These are phyloP conservation scores for Casuarius casuarius DNA, from an alignment of 2,113 vertebrate genomes.

Conservation along the genomic window DNA sequence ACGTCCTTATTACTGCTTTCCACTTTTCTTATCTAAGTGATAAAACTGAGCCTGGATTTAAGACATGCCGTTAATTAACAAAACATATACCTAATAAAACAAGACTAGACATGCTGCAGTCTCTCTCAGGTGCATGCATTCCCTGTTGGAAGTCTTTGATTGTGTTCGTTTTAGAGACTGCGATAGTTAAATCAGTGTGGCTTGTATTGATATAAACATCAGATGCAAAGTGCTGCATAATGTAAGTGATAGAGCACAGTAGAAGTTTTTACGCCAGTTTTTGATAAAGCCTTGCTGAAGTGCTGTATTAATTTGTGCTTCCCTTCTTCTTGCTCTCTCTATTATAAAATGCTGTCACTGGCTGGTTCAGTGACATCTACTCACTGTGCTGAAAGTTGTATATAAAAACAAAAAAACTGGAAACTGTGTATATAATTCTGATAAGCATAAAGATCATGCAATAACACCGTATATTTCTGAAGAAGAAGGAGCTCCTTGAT, in stretches of 20 bases:
- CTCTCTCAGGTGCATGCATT: not conserved
- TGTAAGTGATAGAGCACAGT: not conserved
- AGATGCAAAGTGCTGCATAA: not conserved
- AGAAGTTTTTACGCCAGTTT: not conserved
- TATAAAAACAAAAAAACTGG: not conserved
- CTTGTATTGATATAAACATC: not conserved
- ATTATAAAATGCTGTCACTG: not conserved
- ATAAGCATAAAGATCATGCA: not conserved
- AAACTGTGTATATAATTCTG: not conserved
- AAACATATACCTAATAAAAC: not conserved
- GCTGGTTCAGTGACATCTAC: not conserved
- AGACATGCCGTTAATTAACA: not conserved
- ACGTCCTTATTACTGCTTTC: not conserved
- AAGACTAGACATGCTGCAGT: not conserved
- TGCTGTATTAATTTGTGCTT: not conserved
- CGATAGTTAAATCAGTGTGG: not conserved
- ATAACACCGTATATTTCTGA: not conserved
- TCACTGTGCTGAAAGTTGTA: not conserved
- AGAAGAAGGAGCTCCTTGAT: not conserved
- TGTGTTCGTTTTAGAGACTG: not conserved
- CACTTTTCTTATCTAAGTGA: not conserved
- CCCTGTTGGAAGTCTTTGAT: not conserved
- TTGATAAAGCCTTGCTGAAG: not conserved
- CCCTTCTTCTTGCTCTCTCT: not conserved
- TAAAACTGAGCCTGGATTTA: not conserved